Evolutionary conservation across 2,888 invertebrate genomes (phyloP).

Genomic region (Diarsia mendica): DNA sequence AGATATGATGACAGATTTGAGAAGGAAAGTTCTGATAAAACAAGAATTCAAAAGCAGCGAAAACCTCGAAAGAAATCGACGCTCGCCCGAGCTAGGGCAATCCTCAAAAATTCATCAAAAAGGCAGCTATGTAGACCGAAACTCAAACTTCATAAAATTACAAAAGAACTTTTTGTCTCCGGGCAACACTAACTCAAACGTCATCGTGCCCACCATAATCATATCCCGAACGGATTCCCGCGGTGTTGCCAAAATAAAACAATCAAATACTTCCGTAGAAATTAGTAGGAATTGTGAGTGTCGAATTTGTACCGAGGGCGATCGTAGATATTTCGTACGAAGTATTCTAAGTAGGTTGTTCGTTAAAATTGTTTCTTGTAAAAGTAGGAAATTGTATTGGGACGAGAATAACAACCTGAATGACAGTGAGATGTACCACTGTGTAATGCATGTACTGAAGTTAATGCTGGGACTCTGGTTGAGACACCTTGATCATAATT

Average conservation of each 20-base stretch:
- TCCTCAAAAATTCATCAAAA: slow-evolving; percentile 28
- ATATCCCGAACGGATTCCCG: slow-evolving; percentile 66
- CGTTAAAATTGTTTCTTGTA: slow-evolving; percentile 76
- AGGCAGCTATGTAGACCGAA: slow-evolving; percentile 32
- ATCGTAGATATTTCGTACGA: slow-evolving; percentile 73
- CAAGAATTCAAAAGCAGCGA: slow-evolving; percentile 79
- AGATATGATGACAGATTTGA: slow-evolving; percentile 73
- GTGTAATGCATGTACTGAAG: slow-evolving; percentile 83
- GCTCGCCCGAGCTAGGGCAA: slow-evolving; percentile 53
- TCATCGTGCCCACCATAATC: slow-evolving; percentile 70
- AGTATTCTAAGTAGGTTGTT: slow-evolving; percentile 79
- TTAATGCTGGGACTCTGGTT: slow-evolving; percentile 87
- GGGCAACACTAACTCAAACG: slow-evolving; percentile 44
- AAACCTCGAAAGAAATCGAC: slow-evolving; percentile 65
- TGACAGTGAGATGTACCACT: slow-evolving; percentile 83
- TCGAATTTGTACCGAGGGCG: slow-evolving; percentile 83
- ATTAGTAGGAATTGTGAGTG: slow-evolving; percentile 83
- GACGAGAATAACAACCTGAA: slow-evolving; percentile 83
- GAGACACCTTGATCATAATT: slow-evolving; percentile 86
- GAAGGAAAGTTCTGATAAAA: slow-evolving; percentile 78
- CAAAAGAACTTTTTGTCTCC: slow-evolving; percentile 61
- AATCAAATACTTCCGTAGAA: slow-evolving; percentile 79
- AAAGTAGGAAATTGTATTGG: slow-evolving; percentile 79
- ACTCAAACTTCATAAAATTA: slow-evolving; percentile 60
- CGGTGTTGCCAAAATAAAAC: slow-evolving; percentile 75